Percentiles rank a stretch among this genome's conserved stretches.
Evolutionary conservation across 2,113 vertebrate genomes (phyloP).

Genomic region (Thomomys bottae): DNA sequence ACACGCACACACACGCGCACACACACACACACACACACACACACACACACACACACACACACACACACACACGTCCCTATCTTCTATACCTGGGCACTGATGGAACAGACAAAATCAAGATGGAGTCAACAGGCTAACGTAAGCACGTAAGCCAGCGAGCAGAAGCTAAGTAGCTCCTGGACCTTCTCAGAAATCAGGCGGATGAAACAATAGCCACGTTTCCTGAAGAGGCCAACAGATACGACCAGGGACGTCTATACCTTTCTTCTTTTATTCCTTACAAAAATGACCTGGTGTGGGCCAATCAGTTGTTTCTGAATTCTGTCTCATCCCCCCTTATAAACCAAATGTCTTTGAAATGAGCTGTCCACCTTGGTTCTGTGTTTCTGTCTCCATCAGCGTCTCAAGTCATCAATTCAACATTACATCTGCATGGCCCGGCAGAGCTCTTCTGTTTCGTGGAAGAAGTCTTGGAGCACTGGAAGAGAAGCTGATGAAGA

Average conservation of each 20-base stretch:
- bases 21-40: too few species aligned
- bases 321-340: background rate
- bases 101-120: background rate
- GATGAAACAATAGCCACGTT: background rate
- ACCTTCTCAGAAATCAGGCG: background rate
- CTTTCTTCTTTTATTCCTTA: background rate
- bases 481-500: constrained; percentile 19
- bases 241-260: background rate
- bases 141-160: fast-evolving
- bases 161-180: background rate
- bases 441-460: background rate
- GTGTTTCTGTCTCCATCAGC: background rate
- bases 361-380: background rate
- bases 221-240: background rate
- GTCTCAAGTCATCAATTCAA: background rate
- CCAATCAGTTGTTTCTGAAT: background rate
- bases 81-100: background rate
- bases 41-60: too few species aligned
- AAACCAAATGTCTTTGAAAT: background rate
- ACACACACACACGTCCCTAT: too few species aligned
- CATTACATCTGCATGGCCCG: background rate
- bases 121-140: background rate
- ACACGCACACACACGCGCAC: too few species aligned
- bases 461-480: background rate
- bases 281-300: background rate